Base-by-base conservation (phyloP, 2,888 invertebrate species). In the Dermolepida albohirtum region DNA sequence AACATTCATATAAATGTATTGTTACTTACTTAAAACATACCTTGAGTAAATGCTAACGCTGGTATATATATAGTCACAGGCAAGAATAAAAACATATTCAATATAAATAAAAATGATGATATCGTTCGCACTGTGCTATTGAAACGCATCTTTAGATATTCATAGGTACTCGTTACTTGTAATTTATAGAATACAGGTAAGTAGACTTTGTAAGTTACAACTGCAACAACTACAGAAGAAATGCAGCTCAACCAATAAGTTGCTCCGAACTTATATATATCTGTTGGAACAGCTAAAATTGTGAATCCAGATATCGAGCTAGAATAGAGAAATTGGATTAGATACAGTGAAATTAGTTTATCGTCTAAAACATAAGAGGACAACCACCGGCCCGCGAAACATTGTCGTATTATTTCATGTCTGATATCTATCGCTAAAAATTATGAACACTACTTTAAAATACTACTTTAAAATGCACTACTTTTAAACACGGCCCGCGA, bases 221-320 rank as follows among this genome's bases (percentile, higher is more conserved):
- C 70, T 34, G 77, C 74, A 5, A 77, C 67, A 0, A 77, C 49
- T 8, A 84, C 69, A 11, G 86, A 82, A 4, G 85, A 82, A 5
- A 88, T 69, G 41, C 81, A 75, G 40, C 84, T 81, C 17, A 84
- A 79, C 69, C 83, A 81, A 77, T 91, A 92, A 72, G 89, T 88
- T 0, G 89, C 89, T 4, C 93, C 93, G 78, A 88, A 88, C 39
- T 87, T 84, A 78, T 93, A 93, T 72, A 92, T 88, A 78, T 93
- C 93, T 0, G 91, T 88, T 0, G 93, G 92, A 6, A 91, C 87
- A 0, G 91, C 92, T 6, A 93, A 85, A 8, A 93, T 82, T 0
- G 92, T 90, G 43, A 92, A 89, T 43, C 92, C 92, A 1, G 92
- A 92, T 74, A 92, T 83, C 72, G 91, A 90, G 76, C 92, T 92